These are phyloP conservation scores for Gymnorhina tibicen DNA, from an alignment of 2,113 vertebrate species.

Conservation along the genomic window DNA sequence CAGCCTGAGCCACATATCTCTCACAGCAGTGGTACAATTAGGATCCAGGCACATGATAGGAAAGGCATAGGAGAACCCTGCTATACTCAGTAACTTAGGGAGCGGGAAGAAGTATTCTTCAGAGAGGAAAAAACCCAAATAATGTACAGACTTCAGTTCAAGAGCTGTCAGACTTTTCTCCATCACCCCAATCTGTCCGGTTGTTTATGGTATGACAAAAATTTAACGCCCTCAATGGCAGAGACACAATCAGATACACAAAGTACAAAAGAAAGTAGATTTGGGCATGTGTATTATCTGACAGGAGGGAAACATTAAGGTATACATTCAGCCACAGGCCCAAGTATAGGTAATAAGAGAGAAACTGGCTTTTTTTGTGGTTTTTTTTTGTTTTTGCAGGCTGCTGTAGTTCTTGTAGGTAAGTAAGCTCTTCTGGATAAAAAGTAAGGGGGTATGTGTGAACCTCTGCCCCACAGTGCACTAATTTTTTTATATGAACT, in stretches of 20 bases:
- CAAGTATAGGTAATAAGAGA: background rate
- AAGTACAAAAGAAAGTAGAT: background rate
- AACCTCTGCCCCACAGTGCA: background rate
- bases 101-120: background rate
- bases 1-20: background rate
- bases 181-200: background rate
- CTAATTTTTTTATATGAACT: background rate
- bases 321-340: background rate
- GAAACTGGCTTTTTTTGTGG: background rate
- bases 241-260: background rate
- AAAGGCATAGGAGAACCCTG: background rate
- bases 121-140: background rate
- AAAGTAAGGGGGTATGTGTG: background rate
- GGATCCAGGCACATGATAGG: rapidly evolving
- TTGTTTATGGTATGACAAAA: background rate
- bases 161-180: background rate
- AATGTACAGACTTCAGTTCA: background rate
- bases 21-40: background rate
- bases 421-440: background rate
- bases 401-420: background rate
- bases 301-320: background rate
- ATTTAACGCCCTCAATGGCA: background rate
- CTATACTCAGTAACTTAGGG: background rate
- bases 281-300: background rate
- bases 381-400: background rate